Evolutionary conservation across 2,113 vertebrate genomes (phyloP).

Genomic region (Tor tambroides): DNA sequence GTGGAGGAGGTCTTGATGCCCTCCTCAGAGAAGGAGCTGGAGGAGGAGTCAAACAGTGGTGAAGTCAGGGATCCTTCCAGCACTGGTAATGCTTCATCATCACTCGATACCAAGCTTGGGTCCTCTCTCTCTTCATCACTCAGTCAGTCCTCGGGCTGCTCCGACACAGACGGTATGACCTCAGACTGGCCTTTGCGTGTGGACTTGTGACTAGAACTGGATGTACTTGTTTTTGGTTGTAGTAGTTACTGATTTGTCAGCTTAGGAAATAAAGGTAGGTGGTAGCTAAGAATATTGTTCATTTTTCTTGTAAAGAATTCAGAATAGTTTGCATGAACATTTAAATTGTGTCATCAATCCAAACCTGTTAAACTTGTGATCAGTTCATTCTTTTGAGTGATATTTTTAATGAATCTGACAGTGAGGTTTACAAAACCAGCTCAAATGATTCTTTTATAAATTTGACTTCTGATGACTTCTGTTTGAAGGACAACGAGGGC

Average conservation of each 20-base stretch:
- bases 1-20: not conserved
- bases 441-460: not conserved
- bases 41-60: not conserved
- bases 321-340: not conserved
- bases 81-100: not conserved
- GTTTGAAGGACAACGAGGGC: not conserved
- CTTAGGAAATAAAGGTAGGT: constrained; percentile 10
- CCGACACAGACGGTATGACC: constrained; percentile 39
- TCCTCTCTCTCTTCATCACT: constrained; percentile 35
- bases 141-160: not conserved
- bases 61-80: not conserved
- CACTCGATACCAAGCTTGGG: not conserved
- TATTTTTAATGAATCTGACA: not conserved
- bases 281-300: not conserved
- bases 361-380: not conserved
- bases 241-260: not conserved
- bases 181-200: not conserved
- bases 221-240: not conserved
- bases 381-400: not conserved
- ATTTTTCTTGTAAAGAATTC: not conserved
- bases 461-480: not conserved
- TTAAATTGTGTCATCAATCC: not conserved
- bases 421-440: not conserved
- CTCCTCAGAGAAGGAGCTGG: constrained; percentile 16
- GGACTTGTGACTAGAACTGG: not conserved